A percentile compares a stretch with the other conserved stretches of the same genome.
Conservation (phyloP, 2,113 vertebrate genomes). For the Actinemys pallida region DNA sequence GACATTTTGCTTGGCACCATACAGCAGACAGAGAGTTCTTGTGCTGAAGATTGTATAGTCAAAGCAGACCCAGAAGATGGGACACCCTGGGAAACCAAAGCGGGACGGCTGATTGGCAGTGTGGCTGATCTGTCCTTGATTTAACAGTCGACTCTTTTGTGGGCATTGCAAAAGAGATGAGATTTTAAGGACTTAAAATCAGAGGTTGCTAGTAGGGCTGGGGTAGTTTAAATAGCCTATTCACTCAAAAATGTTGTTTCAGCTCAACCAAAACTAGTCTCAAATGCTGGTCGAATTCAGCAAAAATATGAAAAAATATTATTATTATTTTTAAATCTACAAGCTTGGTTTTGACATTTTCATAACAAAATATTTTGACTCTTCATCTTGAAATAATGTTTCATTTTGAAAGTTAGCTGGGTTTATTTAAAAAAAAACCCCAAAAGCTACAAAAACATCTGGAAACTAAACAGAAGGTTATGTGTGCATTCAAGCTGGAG, state of each 20-base stretch:
- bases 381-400: not conserved
- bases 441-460: not conserved
- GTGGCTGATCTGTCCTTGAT: not conserved
- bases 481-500: not conserved
- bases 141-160: not conserved
- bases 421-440: not conserved
- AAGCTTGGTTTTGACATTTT: not conserved
- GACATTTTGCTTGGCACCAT: not conserved
- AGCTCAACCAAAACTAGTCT: not conserved
- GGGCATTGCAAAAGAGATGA: not conserved
- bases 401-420: not conserved
- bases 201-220: not conserved
- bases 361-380: not conserved
- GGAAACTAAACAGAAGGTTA: not conserved
- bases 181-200: not conserved
- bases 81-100: not conserved
- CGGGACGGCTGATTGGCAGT: not conserved
- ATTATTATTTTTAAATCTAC: not conserved
- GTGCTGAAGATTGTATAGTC: not conserved
- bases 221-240: not conserved
- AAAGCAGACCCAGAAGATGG: not conserved
- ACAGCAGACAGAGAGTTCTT: not conserved
- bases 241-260: not conserved
- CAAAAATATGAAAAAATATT: not conserved
- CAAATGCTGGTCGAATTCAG: not conserved